Base-by-base conservation (phyloP, 2,797 vertebrate species). In the Moxostoma hubbsi region DNA sequence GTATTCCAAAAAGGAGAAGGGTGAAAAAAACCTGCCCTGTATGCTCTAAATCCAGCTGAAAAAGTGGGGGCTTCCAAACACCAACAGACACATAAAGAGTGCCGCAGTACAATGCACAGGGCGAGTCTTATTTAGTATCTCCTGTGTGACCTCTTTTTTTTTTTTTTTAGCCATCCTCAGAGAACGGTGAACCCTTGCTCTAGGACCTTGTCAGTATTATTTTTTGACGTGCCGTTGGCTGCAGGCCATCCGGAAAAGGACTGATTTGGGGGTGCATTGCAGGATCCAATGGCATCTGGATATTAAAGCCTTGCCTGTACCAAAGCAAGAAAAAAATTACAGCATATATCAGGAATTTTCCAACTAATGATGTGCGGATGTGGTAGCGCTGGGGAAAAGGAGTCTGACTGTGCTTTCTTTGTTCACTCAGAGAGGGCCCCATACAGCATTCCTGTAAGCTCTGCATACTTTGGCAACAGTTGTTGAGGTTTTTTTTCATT, bases 291-390 rank as follows among this genome's bases (percentile, higher is more conserved):
- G 91, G 95, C 95, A 96, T 96, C 95, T 96, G 95, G 95, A 96
- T 96, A 94, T 95, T 96, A 95, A 96, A 95, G 93, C 91, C 89
- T 91, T 90, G 92, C 94, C 94, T 96, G 93, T 94, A 94, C 93
- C 92, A 92, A 91, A 90, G 89, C 85, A 66, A 82, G 89, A 82
- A 70, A 94, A 94, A 96, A 98, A 96, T 99, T 94, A 99, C 97
- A 94, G 95, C 97, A 98, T 99, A 96, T 98, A 98, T 97, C 95
- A 98, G 97, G 97, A 98, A 98, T 98, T 98, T 98, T 99, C 97
- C 96, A 94, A 93, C 95, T 98, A 99, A 98, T 95, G 97, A 98
- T 97, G 96, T 97, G 95, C 95, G 97, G 97, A 99, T 98, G 97
- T 98, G 97, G 97, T 96, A 96, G 97, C 91, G 89, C 93, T 91